Evolutionary conservation across 2,888 invertebrate species (phyloP), one percentile per base, ranked within the genome.

Genomic region (Oxytorus armatus): DNA sequence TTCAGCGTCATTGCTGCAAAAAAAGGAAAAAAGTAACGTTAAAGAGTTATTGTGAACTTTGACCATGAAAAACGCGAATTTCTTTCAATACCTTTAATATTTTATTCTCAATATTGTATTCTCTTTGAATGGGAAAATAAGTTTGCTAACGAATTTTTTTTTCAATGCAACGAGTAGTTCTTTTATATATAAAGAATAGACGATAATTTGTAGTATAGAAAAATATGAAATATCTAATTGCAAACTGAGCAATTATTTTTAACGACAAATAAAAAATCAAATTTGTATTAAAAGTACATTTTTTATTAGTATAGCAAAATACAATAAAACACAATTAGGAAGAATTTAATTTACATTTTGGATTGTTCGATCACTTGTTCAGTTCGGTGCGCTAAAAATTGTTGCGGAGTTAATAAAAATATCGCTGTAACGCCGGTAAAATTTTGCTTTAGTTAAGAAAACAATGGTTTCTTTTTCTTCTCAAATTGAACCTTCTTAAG

Each of bases 1-100:
- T 44, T 72, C 14, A 7, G 59, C 47, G 72, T 55, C 66, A 36
- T 53, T 3, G 3, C 77, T 77, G 61, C 11, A 55, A 77, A n/a
- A 72, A 66, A 63, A 18, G n/a, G n/a, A n/a, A 76, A 59, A 47
- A 44, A 0, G 47, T 4, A 23, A 18, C 16, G 39, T 29, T 65
- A 29, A 5, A 33, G 10, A 14, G 63, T 55, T 47, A 69, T 16
- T 16, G 33, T 33, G 23, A 44, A 33, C 42, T 69, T 63, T 63
- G 36, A 16, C 69, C 18, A 42, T 68, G n/a, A 10, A 39, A 44
- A 66, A n/a, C 8, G 21, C 7, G 36, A 8, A 8, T 8, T 4
- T 36, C 10, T 8, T 10, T 36, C 36, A 1, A 36, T 36, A n/a
- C n/a, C n/a, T n/a, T n/a, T n/a, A n/a, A n/a, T n/a, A n/a, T n/a